Evolutionary conservation across 2,113 vertebrate species (phyloP).

Genomic region (Neofelis nebulosa): DNA sequence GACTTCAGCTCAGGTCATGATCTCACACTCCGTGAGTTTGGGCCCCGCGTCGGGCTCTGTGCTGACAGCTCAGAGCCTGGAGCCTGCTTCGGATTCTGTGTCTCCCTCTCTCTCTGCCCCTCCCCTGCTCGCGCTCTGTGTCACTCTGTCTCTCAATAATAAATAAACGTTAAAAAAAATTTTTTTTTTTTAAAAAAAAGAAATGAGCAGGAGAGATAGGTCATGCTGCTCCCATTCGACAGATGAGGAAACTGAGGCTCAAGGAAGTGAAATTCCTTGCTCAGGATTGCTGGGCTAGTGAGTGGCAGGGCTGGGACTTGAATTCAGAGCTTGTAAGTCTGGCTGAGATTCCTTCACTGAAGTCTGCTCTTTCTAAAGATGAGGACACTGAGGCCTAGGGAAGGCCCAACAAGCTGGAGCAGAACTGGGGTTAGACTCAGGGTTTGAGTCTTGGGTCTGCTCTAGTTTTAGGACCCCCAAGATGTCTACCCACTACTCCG

Average conservation of each 20-base stretch:
- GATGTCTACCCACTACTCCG: neutral
- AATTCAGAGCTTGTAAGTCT: neutral
- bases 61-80: no score
- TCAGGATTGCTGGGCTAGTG: neutral
- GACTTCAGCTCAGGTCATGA: no score
- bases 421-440: neutral
- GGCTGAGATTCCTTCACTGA: neutral
- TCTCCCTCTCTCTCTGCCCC: no score
- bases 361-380: neutral
- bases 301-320: no score
- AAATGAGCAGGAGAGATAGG: neutral
- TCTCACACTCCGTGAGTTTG: no score
- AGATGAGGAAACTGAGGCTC: neutral
- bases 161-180: no score
- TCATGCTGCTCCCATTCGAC: neutral
- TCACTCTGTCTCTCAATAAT: no score
- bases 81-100: no score
- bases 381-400: neutral
- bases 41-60: no score
- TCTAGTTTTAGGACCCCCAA: neutral
- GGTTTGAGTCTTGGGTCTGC: neutral
- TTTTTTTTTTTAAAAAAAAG: neutral
- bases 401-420: neutral
- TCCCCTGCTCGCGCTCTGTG: no score
- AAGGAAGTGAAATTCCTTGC: neutral